Base-by-base conservation (phyloP, 2,113 vertebrate species). In the Verasper variegatus region DNA sequence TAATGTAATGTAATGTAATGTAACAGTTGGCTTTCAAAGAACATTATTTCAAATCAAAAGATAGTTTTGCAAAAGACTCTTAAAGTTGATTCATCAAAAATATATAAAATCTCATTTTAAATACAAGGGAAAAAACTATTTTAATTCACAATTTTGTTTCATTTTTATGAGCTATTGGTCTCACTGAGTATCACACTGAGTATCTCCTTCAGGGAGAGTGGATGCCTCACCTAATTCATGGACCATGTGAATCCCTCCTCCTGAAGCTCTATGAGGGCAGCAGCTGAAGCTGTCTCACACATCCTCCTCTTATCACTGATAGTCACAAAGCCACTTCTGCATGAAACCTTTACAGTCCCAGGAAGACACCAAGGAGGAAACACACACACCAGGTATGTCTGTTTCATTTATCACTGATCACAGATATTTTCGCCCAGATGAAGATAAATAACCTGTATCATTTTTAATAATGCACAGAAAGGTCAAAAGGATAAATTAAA, bases 361-460 rank as follows among this genome's bases (percentile, higher is more conserved):
- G 17, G 13, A 76, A 12, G 64, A 47, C 51, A 70, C 40, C 59
- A 15, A 17, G 10, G 24, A 71, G 26, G n/a, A 52, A 65, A 27
- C 12, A 14, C 0, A 75, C 55, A 26, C 59, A 67, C 5, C 86
- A 74, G 80, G 87, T 91, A 76, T 0, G 82, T 78, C 40, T 24
- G 42, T 54, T 69, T 15, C 27, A 31, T 6, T 31, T 31, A 31
- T 31, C 27, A 31, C 27, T 31, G 27, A 31, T 31, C 27, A 31
- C 27, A 31, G 27, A 31, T 31, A 31, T 31, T 31, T 31, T 31
- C 27, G 54, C 20, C 4, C 47, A 57, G 20, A 61, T 61, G 7
- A 49, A 15, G 13, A 45, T 17, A 6, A 31, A 24, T 3, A 13
- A 58, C 47, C 8, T 68, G 27, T 27, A 47, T 45, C 9, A 21